Evolutionary conservation across 2,888 invertebrate species (phyloP).

Genomic region (Chloromyia formosa): DNA sequence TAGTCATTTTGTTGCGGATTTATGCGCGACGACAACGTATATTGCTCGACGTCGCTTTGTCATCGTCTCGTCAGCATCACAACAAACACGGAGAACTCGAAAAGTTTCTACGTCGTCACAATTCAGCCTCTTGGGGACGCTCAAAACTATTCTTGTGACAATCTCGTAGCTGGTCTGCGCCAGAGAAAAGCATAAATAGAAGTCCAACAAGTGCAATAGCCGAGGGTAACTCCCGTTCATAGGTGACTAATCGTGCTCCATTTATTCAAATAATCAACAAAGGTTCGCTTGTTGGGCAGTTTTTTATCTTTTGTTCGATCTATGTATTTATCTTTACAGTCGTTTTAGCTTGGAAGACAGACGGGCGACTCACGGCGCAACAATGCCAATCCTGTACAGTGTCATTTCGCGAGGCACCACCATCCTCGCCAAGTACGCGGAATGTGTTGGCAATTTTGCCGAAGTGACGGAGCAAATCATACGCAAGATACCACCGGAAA

Average conservation of each 20-base stretch:
- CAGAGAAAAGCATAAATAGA: too few relatives aligned
- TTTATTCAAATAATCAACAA: conserved; percentile 14
- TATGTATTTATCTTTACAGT: neutral
- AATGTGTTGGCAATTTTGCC: conserved; percentile 92
- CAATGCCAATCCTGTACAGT: conserved; percentile 91
- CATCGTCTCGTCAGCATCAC: neutral
- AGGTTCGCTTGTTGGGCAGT: neutral
- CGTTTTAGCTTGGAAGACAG: too few relatives aligned
- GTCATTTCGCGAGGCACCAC: conserved; percentile 87
- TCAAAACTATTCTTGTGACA: too few relatives aligned
- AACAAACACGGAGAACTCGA: neutral
- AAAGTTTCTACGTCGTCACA: too few relatives aligned
- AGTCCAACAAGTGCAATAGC: neutral
- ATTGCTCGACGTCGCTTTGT: conserved; percentile 14
- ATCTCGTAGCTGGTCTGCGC: too few relatives aligned
- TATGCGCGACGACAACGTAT: neutral
- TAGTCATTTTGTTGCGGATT: neutral
- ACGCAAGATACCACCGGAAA: conserved; percentile 84
- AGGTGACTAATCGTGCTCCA: conserved; percentile 27
- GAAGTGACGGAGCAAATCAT: conserved; percentile 94
- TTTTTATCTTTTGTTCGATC: neutral
- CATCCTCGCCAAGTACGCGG: conserved; percentile 89
- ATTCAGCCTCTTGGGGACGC: too few relatives aligned
- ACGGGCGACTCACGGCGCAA: conserved; percentile 45
- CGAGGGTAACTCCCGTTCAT: neutral